Evolutionary conservation across 2,888 invertebrate genomes (phyloP), one percentile per base, ranked within the genome.

Genomic region (Andrena minutula): DNA sequence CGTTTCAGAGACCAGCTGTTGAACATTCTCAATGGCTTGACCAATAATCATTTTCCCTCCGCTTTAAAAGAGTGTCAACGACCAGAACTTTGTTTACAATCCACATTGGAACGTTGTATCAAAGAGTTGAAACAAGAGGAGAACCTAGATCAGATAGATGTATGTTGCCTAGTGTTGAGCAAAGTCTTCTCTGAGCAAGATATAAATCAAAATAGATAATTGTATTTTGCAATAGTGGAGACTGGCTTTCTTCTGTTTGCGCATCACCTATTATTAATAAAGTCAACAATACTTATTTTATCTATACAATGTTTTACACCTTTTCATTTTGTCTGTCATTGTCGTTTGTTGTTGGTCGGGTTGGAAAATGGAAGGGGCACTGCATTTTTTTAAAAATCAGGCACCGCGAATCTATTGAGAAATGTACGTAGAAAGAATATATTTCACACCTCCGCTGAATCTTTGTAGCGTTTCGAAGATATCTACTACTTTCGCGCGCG

Each of bases 51-150:
- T 70, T 92, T 91, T 74, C 85, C 89, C 10, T 91, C 91, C n/a
- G 93, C 93, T n/a, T 74, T 93, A n/a, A 84, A 87, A 61, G 92
- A 94, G 79, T 93, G 93, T 61, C 86, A 91, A 41, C 85, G 92
- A 68, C 90, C 93, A 2, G 92, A 94, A 78, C 85, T 94, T 6
- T 85, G 90, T 63, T 82, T 94, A 20, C 91, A 89, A 82, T 82
- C 78, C n/a, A 93, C 91, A 0, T 76, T 93, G n/a, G 90, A 93
- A 58, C 88, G 86, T 70, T 89, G 89, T 79, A 75, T 91, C n/a
- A 84, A 81, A 53, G 91, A 93, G 72, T 84, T 93, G 0, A 89
- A 88, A 65, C 71, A 86, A 47, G 92, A 93, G 64, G 90, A 91
- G 41, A 91, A 86, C 75, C 64, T 82, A 12, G 93, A 94, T n/a